A percentile compares a stretch with the other conserved stretches of the same genome.
Conservation (phyloP, 2,113 vertebrate species). For the Henicopernis longicauda region DNA sequence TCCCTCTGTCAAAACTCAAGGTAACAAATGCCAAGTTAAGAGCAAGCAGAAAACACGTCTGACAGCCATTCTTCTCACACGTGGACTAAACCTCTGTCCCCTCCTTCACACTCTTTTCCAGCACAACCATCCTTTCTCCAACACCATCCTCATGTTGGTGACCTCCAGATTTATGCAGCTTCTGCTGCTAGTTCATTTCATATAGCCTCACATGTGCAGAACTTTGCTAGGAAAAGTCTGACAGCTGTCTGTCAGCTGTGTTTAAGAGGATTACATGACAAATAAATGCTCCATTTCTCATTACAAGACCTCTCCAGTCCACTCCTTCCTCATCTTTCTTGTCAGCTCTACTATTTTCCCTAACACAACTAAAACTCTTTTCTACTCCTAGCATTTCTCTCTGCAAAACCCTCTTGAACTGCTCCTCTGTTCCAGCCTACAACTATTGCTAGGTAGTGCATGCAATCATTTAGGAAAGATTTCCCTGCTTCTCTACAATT, state of each 20-base stretch:
- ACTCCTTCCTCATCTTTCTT: background rate
- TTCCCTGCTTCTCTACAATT: background rate
- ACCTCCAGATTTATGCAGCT: too few species aligned
- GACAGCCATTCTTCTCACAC: background rate
- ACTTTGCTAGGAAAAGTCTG: background rate
- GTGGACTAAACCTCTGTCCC: too few species aligned
- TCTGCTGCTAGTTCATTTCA: background rate
- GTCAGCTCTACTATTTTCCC: background rate
- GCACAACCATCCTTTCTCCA: background rate
- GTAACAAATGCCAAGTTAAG: rapidly evolving
- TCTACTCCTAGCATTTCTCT: background rate
- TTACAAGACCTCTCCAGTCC: background rate
- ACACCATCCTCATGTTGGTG: background rate
- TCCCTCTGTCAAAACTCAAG: background rate
- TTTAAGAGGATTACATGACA: background rate
- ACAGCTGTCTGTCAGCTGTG: background rate
- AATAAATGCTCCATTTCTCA: background rate
- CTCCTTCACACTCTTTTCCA: background rate
- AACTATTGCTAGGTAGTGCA: rapidly evolving
- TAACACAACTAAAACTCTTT: background rate
- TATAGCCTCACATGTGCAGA: rapidly evolving
- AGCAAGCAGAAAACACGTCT: background rate
- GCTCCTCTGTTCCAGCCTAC: background rate
- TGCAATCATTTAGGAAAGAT: rapidly evolving
- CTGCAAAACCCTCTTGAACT: background rate